Evolutionary conservation across 1,140 invertebrate genomes (phyloP).

Genomic region (Planococcus citri): DNA sequence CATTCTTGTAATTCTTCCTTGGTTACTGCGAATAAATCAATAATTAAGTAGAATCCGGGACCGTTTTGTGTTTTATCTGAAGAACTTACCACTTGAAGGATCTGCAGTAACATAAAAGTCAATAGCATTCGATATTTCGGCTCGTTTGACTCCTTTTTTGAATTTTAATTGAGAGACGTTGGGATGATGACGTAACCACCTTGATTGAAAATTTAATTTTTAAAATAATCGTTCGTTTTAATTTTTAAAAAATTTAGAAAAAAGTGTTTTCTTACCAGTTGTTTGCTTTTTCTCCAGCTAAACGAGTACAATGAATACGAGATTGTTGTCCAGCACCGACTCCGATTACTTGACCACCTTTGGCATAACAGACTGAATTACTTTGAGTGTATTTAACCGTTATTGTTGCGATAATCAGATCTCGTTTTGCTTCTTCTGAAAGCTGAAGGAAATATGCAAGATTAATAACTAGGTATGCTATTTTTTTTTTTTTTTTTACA

Average conservation of each 20-base stretch:
- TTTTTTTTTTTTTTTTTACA: conserved; percentile 15
- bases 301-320: conserved; percentile 89
- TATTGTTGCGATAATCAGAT: conserved; percentile 91
- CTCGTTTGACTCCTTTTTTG: conserved; percentile 75
- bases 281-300: conserved; percentile 95
- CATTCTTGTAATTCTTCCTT: conserved; percentile 56
- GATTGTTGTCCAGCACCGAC: conserved; percentile 97
- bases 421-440: conserved; percentile 63
- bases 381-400: conserved; percentile 97
- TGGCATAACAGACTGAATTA: conserved; percentile 88
- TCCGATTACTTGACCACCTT: conserved; percentile 85
- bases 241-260: too few relatives aligned
- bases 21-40: conserved; percentile 37
- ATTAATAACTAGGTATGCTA: too few relatives aligned
- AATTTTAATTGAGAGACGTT: conserved; percentile 75
- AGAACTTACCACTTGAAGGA: conserved; percentile 46
- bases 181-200: conserved; percentile 87
- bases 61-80: neutral
- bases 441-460: conserved; percentile 39
- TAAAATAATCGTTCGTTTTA: neutral
- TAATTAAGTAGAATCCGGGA: conserved; percentile 23
- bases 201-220: neutral
- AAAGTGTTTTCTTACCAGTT: conserved; percentile 55
- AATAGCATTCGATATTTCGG: conserved; percentile 89
- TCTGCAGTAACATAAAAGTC: conserved; percentile 90